These are phyloP conservation scores for Neelides sp. DNA, from an alignment of 1,140 invertebrate genomes.

Conservation along the genomic window DNA sequence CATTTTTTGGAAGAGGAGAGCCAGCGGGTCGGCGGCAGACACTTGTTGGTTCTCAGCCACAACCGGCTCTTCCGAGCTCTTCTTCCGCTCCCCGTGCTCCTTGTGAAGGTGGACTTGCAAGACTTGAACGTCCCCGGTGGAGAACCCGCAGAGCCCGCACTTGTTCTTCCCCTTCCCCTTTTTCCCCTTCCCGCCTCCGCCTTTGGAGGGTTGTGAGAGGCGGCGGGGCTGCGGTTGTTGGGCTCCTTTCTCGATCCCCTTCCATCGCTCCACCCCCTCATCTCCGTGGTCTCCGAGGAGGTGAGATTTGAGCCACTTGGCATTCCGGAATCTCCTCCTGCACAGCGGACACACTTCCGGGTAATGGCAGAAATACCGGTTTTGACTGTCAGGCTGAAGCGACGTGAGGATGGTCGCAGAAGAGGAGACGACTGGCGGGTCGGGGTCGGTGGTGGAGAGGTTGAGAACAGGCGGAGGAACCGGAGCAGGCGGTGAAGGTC, in stretches of 20 bases:
- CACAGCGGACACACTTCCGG: slow-evolving; percentile 76
- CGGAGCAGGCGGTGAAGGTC: slow-evolving; percentile 29
- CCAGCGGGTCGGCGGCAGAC: slow-evolving; percentile 21
- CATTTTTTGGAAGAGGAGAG: slow-evolving; percentile 30
- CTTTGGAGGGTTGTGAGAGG: slow-evolving; percentile 2
- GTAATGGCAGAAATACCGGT: slow-evolving; percentile 54
- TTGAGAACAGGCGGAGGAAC: too few relatives aligned
- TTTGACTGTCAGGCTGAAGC: slow-evolving; percentile 42
- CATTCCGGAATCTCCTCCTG: slow-evolving; percentile 70
- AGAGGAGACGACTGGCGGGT: slow-evolving; percentile 41
- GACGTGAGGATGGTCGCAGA: slow-evolving; percentile 39
- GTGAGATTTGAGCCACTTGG: slow-evolving; percentile 80
- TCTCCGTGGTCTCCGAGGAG: slow-evolving; percentile 72
- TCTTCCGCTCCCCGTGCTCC: slow-evolving; percentile 36
- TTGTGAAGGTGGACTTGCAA: slow-evolving; percentile 46
- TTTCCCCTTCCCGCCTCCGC: slow-evolving; percentile 7
- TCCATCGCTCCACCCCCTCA: slow-evolving; percentile 54
- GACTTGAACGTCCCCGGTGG: slow-evolving; percentile 39
- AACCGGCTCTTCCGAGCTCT: slow-evolving; percentile 8
- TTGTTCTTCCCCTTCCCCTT: slow-evolving; percentile 36
- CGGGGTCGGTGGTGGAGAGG: slow-evolving; percentile 20
- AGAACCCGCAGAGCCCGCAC: slow-evolving; percentile 41
- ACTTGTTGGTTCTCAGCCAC: slow-evolving; percentile 6
- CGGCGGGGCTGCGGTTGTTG: slow-evolving; percentile 26
- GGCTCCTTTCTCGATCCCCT: slow-evolving; percentile 39